These are phyloP conservation scores for Desmophyllum pertusum DNA, from an alignment of 92 coral and sea anemone genomes.

Conservation along the genomic window DNA sequence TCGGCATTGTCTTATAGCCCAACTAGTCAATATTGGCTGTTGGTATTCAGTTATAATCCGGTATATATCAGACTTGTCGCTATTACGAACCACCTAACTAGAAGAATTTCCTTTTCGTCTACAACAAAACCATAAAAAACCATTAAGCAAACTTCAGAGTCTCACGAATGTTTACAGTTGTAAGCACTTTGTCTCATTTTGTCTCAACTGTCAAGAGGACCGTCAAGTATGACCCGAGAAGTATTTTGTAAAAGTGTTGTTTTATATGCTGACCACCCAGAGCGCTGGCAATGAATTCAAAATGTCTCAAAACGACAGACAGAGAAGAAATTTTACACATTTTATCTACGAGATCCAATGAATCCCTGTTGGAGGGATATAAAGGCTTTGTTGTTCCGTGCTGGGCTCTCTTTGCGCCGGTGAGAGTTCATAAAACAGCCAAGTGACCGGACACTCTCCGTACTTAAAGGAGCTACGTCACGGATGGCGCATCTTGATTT, in stretches of 20 bases:
- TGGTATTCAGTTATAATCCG: constrained; percentile 4
- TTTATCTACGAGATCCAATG: not conserved
- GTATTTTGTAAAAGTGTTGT: not conserved
- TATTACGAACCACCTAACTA: not conserved
- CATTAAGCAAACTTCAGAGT: not conserved
- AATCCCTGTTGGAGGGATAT: not conserved
- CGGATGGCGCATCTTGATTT: too few relatives aligned
- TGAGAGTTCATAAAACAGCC: too few relatives aligned
- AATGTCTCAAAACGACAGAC: not conserved
- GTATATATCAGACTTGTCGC: constrained; percentile 1
- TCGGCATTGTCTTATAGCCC: not conserved
- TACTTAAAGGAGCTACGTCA: too few relatives aligned
- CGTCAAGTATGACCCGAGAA: not conserved
- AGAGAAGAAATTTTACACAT: not conserved
- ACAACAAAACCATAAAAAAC: not conserved
- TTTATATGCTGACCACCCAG: constrained; percentile 13
- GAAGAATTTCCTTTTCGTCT: constrained; percentile 9
- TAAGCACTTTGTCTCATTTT: constrained; percentile 1
- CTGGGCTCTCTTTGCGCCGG: not conserved
- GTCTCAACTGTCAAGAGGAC: too few relatives aligned
- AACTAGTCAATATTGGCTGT: too few relatives aligned
- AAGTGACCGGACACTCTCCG: too few relatives aligned
- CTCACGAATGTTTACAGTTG: constrained; percentile 4
- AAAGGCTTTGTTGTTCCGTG: not conserved
- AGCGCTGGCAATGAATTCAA: not conserved